Evolutionary conservation across 2,113 vertebrate genomes (phyloP).

Genomic region (Hiodon alosoides): DNA sequence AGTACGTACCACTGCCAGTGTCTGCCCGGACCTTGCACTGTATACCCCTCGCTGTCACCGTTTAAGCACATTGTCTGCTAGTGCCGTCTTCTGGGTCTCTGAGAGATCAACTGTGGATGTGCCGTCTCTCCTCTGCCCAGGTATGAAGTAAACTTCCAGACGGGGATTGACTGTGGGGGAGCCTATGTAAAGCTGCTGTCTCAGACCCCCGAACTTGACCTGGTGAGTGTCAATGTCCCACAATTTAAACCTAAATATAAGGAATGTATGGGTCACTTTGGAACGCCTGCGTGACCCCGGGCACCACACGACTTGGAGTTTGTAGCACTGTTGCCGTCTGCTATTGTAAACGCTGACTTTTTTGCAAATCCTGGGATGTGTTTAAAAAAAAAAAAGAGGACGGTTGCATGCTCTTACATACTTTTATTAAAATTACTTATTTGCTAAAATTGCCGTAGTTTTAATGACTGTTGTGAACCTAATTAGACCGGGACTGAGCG

Average conservation of each 20-base stretch:
- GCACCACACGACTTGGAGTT: too few species aligned
- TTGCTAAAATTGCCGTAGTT: too few species aligned
- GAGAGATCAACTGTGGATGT: not conserved
- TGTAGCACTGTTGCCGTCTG: too few species aligned
- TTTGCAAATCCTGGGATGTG: too few species aligned
- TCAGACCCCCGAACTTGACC: constrained; percentile 75
- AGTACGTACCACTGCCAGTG: constrained; percentile 71
- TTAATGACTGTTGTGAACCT: too few species aligned
- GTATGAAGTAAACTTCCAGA: constrained; percentile 98
- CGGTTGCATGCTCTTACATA: too few species aligned
- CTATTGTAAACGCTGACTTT: too few species aligned
- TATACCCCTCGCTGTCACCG: not conserved
- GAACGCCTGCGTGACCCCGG: too few species aligned
- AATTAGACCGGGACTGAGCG: too few species aligned
- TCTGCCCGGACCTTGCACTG: not conserved
- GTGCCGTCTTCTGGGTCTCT: not conserved
- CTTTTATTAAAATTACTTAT: too few species aligned
- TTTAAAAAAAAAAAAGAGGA: too few species aligned
- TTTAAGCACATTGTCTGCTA: not conserved
- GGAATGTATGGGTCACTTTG: not conserved
- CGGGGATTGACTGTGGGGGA: constrained; percentile 92
- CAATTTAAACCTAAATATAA: not conserved
- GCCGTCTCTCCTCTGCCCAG: constrained; percentile 49
- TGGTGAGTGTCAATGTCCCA: constrained; percentile 67
- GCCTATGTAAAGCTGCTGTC: constrained; percentile 94